phyloP scores from a whole-genome alignment of 2,113 vertebrate genomes.

The Sinocyclocheilus maitianheensis region DNA sequence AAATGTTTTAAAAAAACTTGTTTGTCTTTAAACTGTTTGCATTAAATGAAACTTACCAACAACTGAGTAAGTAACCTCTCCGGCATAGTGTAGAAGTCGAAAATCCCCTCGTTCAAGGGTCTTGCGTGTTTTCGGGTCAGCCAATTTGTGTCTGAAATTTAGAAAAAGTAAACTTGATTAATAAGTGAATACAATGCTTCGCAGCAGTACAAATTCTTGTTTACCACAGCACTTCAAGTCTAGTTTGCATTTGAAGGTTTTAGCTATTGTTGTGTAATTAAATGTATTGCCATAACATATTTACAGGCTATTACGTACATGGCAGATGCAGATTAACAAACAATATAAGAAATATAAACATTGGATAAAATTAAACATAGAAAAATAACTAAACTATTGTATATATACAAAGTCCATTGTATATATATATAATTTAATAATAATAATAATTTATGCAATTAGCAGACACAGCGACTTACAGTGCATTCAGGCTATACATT shows the following conservation, averaged over 20 bases:
- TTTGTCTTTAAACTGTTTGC: not conserved
- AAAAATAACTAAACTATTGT: not conserved
- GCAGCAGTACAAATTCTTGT: not conserved
- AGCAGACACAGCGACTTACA: too few relatives aligned
- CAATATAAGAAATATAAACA: not conserved
- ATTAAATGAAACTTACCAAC: conserved; percentile 78
- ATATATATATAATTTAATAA: too few relatives aligned
- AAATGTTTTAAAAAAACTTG: not conserved
- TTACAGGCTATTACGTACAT: not conserved
- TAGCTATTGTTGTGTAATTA: not conserved
- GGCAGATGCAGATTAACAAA: not conserved
- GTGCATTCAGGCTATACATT: too few relatives aligned
- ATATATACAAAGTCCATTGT: too few relatives aligned
- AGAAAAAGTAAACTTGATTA: not conserved
- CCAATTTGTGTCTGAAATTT: conserved; percentile 85
- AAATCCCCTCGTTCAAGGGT: conserved; percentile 92
- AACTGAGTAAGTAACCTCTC: conserved; percentile 94
- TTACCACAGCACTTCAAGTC: not conserved
- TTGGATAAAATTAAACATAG: too few relatives aligned
- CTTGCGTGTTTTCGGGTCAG: conserved; percentile 85
- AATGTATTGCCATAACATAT: not conserved
- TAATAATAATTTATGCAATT: too few relatives aligned
- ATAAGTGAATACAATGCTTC: not conserved
- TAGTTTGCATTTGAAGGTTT: not conserved
- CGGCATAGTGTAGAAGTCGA: conserved; percentile 89